Base-by-base conservation (phyloP, 2,797 vertebrate species). In the Danio albolineatus region DNA sequence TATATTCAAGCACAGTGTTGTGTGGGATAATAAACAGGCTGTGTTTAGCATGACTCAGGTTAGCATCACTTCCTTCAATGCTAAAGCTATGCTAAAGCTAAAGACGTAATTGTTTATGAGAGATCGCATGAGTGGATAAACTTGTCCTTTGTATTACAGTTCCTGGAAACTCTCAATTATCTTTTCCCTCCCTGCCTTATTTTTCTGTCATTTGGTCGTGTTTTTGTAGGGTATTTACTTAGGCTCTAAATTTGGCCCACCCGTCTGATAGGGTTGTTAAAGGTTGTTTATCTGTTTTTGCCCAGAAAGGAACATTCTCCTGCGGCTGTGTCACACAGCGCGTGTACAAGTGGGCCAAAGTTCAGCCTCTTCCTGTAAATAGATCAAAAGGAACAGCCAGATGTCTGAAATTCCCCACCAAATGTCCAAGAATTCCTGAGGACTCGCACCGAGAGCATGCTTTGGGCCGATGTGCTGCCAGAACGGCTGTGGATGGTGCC, bases 391-490 rank as follows among this genome's bases (percentile, higher is more conserved):
- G 78, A 83, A 39, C 71, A 87, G 82, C 87, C 91, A 93, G 89
- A 91, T 93, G 92, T 91, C 87, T 91, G 79, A 89, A 87, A 91
- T 89, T 89, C 89, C 89, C 80, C 17, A 82, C 16, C 44, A 82
- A 70, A 39, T 75, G 12, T 36, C 56, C 53, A 66, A 46, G 65
- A 62, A 66, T 71, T 84, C 66, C 8, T 0, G 43, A 54, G 54
- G 64, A 66, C 76, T 43, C 19, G 53, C 19, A 74, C 39, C 36
- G 8, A 19, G 41, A 41, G 67, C 48, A 9, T 73, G 54, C 56
- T 57, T 72, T 59, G n/a, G n/a, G 54, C 28, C 3, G 5, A 44
- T 21, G 14, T 8, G 4, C 17, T 41, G 28, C 57, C 41, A 46
- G 36, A 39, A 51, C 8, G 17, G 8, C 49, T 73, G 41, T 19